phyloP scores from a whole-genome alignment of 2,888 invertebrate genomes.

The Anagyrus pseudococci region DNA sequence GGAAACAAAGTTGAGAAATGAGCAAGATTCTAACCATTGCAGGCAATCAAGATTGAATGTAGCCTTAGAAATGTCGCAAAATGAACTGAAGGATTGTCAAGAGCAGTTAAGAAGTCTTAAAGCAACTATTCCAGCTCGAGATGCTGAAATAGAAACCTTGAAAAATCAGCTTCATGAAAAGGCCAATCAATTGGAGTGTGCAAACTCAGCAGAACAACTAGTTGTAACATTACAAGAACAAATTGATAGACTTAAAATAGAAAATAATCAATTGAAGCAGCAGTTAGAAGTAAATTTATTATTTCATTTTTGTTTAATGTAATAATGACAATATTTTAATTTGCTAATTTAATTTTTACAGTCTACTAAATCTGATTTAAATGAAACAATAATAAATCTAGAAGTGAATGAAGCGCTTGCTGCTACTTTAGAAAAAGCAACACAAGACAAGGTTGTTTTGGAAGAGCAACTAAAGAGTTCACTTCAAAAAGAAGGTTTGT shows the following conservation, averaged over 20 bases:
- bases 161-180: slow-evolving; percentile 65
- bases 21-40: slow-evolving; percentile 57
- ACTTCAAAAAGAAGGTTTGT: slow-evolving; percentile 57
- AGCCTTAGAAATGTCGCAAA: slow-evolving; percentile 56
- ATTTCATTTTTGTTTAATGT: slow-evolving; percentile 16
- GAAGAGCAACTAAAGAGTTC: slow-evolving; percentile 58
- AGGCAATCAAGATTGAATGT: slow-evolving; percentile 56
- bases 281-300: slow-evolving; percentile 50
- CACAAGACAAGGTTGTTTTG: slow-evolving; percentile 56
- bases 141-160: slow-evolving; percentile 63
- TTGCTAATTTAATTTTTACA: background rate
- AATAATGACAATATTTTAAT: slow-evolving; percentile 4
- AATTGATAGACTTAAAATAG: slow-evolving; percentile 61
- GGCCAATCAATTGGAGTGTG: slow-evolving; percentile 62
- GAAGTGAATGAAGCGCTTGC: slow-evolving; percentile 53
- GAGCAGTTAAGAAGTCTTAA: slow-evolving; percentile 57
- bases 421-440: slow-evolving; percentile 53
- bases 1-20: slow-evolving; percentile 53
- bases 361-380: slow-evolving; percentile 53
- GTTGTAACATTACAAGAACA: slow-evolving; percentile 61
- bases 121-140: slow-evolving; percentile 57
- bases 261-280: slow-evolving; percentile 62
- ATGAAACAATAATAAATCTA: slow-evolving; percentile 55
- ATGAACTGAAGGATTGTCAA: slow-evolving; percentile 57
- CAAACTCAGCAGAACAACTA: slow-evolving; percentile 63